Evolutionary conservation across 64 coral and sea anemone genomes (phyloP).

Genomic region (Catalaphyllia jardinei): DNA sequence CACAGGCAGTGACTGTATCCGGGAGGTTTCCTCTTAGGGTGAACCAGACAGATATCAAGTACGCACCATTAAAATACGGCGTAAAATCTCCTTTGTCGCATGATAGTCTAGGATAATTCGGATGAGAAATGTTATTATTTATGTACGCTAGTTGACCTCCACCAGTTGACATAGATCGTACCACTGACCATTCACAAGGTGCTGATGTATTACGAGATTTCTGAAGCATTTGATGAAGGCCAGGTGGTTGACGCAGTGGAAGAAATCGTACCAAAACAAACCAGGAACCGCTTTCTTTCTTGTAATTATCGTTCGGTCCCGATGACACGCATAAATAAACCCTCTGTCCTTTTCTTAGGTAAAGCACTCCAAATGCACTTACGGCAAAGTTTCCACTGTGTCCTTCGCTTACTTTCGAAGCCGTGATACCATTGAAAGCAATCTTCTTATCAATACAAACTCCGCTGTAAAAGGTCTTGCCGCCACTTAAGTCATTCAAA

Average conservation of each 20-base stretch:
- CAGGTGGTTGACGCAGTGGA: neutral
- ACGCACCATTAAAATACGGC: neutral
- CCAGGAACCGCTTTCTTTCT: neutral
- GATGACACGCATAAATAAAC: neutral
- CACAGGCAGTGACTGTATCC: slow-evolving; percentile 10
- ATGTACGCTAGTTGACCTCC: slow-evolving; percentile 25
- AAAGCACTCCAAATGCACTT: slow-evolving; percentile 28
- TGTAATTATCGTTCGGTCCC: neutral
- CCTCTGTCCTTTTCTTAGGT: neutral
- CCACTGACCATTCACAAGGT: neutral
- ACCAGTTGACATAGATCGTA: neutral
- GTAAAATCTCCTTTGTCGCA: neutral
- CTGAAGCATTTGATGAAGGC: slow-evolving; percentile 1
- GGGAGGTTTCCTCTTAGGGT: neutral
- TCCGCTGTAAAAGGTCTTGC: neutral
- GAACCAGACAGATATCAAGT: slow-evolving; percentile 1
- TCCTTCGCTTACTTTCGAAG: neutral
- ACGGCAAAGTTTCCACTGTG: neutral
- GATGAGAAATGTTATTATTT: neutral
- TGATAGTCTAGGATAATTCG: neutral
- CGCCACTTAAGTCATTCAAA: neutral
- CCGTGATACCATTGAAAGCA: slow-evolving; percentile 1
- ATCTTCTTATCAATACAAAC: neutral
- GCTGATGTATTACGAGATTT: neutral
- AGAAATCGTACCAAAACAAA: slow-evolving; percentile 27